Percentiles rank a stretch among this genome's conserved stretches.
Evolutionary conservation across 2,113 vertebrate genomes (phyloP).

Genomic region (Morone chrysops): DNA sequence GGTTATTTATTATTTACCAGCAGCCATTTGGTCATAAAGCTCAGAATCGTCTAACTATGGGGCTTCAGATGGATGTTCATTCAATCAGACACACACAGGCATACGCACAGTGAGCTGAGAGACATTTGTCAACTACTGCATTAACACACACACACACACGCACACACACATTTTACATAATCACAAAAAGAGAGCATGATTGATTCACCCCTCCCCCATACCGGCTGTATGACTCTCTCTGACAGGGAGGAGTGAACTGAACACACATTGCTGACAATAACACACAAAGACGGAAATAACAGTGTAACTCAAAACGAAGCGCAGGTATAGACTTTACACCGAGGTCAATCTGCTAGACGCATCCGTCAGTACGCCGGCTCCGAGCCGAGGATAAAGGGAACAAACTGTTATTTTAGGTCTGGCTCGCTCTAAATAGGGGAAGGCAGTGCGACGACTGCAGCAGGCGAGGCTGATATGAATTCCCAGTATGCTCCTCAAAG

Average conservation of each 20-base stretch:
- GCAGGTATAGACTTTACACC: constrained; percentile 19
- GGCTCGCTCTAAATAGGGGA: constrained; percentile 50
- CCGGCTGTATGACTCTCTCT: constrained; percentile 33
- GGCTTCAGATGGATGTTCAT: constrained; percentile 7
- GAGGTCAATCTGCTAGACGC: constrained; percentile 9
- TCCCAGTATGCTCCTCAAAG: constrained; percentile 48
- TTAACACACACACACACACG: background rate
- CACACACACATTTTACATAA: constrained; percentile 44
- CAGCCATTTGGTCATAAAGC: constrained; percentile 8
- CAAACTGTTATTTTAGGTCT: constrained; percentile 56
- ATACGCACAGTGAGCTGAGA: background rate
- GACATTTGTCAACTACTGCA: background rate
- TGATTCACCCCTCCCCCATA: constrained; percentile 43
- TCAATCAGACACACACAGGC: background rate
- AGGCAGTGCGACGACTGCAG: constrained; percentile 25
- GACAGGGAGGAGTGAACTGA: constrained; percentile 17
- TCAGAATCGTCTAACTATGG: background rate
- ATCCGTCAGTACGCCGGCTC: background rate
- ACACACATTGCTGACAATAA: constrained; percentile 25
- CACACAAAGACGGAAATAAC: constrained; percentile 6
- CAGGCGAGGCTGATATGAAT: constrained; percentile 52
- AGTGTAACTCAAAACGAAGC: constrained; percentile 7
- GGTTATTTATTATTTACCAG: constrained; percentile 53
- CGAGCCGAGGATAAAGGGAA: constrained; percentile 38
- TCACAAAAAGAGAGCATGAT: constrained; percentile 16